Conservation (phyloP, 2,888 invertebrate genomes). For the Epistrophe eligans region DNA sequence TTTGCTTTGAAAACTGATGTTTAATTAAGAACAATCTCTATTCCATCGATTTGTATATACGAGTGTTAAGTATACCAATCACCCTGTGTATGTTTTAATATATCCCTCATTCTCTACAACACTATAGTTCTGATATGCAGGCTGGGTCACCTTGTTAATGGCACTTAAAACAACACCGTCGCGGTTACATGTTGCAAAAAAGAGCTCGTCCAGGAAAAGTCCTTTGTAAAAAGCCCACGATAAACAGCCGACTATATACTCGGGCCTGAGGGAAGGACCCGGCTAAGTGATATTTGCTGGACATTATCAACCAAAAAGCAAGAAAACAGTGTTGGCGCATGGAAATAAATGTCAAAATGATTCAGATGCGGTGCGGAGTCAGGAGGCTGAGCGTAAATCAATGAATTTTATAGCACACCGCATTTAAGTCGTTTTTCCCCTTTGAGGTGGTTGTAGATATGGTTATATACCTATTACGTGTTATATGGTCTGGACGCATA, state of each 20-base stretch:
- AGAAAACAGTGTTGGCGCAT: slow-evolving; percentile 40
- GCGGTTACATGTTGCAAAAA: slow-evolving; percentile 32
- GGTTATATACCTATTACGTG: background rate
- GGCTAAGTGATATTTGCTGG: slow-evolving; percentile 34
- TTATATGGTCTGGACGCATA: background rate
- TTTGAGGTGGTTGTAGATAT: background rate
- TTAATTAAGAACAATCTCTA: too few species aligned
- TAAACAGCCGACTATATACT: background rate
- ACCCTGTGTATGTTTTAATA: background rate
- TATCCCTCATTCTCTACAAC: background rate
- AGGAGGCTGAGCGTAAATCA: slow-evolving; percentile 26
- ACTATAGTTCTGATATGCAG: background rate
- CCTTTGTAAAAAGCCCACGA: background rate
- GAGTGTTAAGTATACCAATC: too few species aligned
- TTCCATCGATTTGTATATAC: too few species aligned
- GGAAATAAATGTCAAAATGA: slow-evolving; percentile 56
- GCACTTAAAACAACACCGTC: slow-evolving; percentile 60
- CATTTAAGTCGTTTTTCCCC: slow-evolving; percentile 20
- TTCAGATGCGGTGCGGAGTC: slow-evolving; percentile 44
- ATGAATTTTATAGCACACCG: slow-evolving; percentile 42
- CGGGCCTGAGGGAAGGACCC: slow-evolving; percentile 23
- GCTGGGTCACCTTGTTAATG: slow-evolving; percentile 65
- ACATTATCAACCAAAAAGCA: slow-evolving; percentile 41
- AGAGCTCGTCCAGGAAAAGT: slow-evolving; percentile 3
- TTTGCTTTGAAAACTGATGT: too few species aligned